A percentile compares a stretch with the other conserved stretches of the same genome.
phyloP scores from a whole-genome alignment of 2,888 invertebrate genomes.

The Drosophila flavopinicola region DNA sequence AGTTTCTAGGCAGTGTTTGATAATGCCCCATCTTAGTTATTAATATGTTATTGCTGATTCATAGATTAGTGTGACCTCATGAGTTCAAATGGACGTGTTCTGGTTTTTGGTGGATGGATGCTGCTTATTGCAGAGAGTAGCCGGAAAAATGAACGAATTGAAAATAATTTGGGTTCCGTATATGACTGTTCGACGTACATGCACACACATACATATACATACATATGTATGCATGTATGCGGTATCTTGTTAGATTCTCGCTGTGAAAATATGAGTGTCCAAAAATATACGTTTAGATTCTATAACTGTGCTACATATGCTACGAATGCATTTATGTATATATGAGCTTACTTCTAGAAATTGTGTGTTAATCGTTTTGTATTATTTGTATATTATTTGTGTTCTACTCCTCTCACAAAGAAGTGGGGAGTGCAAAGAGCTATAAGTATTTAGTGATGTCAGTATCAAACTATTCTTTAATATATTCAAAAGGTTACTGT shows the following conservation, averaged over 20 bases:
- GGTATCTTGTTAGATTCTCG: constrained; percentile 18
- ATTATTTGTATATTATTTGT: constrained; percentile 22
- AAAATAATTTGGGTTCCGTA: constrained; percentile 3
- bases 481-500: constrained; percentile 39
- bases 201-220: constrained; percentile 6
- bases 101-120: constrained; percentile 10
- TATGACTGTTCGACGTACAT: constrained; percentile 3
- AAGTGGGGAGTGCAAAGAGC: constrained; percentile 33
- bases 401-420: constrained; percentile 23
- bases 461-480: constrained; percentile 34
- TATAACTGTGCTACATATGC: constrained; percentile 47
- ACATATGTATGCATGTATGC: constrained; percentile 1
- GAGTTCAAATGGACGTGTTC: constrained; percentile 41
- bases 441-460: constrained; percentile 23
- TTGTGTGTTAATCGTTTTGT: constrained; percentile 30
- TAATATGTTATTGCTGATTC: constrained; percentile 7
- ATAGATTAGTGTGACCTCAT: neutral
- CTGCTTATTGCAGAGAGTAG: neutral
- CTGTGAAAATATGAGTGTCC: constrained; percentile 48
- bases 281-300: constrained; percentile 65
- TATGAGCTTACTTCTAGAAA: constrained; percentile 36
- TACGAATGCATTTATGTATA: constrained; percentile 29
- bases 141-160: neutral
- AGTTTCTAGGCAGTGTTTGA: constrained; percentile 42
- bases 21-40: constrained; percentile 25